phyloP scores from a whole-genome alignment of 2,797 vertebrate species.

The Gorsachius magnificus region DNA sequence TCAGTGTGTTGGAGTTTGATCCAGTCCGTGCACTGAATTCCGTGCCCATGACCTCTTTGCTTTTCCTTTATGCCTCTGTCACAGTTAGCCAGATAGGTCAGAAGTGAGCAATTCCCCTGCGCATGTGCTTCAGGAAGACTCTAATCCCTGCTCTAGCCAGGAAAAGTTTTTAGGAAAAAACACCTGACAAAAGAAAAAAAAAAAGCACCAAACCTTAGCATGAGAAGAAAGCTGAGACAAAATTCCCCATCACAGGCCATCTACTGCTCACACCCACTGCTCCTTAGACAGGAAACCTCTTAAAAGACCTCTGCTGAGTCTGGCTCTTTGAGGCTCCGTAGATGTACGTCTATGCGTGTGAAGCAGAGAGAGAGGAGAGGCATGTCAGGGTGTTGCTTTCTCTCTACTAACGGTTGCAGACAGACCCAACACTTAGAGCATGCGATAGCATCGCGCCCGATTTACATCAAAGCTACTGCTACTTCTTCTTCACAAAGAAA shows the following conservation, averaged over 20 bases:
- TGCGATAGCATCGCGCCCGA: not conserved
- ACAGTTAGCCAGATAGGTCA: not conserved
- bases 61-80: constrained; percentile 26
- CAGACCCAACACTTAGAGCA: not conserved
- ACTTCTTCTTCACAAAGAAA: not conserved
- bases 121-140: not conserved
- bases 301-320: not conserved
- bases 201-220: not conserved
- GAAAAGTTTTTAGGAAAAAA: constrained; percentile 50
- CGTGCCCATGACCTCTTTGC: not conserved
- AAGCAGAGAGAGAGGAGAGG: not conserved
- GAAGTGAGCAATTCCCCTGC: not conserved
- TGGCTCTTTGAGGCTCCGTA: not conserved
- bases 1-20: not conserved
- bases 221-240: constrained; percentile 42
- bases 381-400: not conserved
- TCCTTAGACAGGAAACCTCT: constrained; percentile 36
- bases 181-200: not conserved
- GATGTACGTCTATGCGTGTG: not conserved
- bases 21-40: not conserved
- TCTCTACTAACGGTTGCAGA: not conserved
- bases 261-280: constrained; percentile 21
- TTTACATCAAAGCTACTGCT: constrained; percentile 38
- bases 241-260: constrained; percentile 21
- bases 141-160: not conserved